Base-by-base conservation (phyloP, 2,113 vertebrate genomes). In the Vanacampus margaritifer region DNA sequence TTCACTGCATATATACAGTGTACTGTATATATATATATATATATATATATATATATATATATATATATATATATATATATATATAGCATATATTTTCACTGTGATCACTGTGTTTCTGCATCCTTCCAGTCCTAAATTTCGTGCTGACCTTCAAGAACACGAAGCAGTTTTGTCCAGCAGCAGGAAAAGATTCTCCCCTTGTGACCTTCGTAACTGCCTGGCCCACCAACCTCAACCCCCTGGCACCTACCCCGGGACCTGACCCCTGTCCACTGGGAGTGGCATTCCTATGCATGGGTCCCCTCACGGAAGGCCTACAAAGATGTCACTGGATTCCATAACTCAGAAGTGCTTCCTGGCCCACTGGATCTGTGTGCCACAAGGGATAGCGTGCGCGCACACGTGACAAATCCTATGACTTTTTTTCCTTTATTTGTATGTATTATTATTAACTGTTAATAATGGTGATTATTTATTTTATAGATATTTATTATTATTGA, bases 121-220 rank as follows among this genome's bases (percentile, higher is more conserved):
- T 67, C 54, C 79, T 91, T 93, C 17, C 92, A 98, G 95, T 94
- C 91, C 88, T 94, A 94, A 93, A 89, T 65, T 74, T 67, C 68
- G 71, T 76, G 72, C 80, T 78, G 90, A 89, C 87, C 88, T 92
- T 77, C 90, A 87, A 69, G 93, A 94, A 68, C 92, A 92, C 82
- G 89, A 87, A 74, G 81, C 92, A 75, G 90, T 91, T 90, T 89
- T 91, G 88, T 75, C 73, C 79, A 78, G 76, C 64, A 79, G 61
- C 23, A 67, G 79, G 35, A n/a, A n/a, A n/a, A 68, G 56, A 74
- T 90, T 93, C 88, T 91, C 93, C 68, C 93, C 93, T 73, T 95
- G 94, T 84, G 91, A 93, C 86, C 94, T 94, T 75, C 91, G 93
- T 89, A 93, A 87, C 90, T 94, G 93, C 92, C 92, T 94, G 87